These are phyloP conservation scores for Eubasilissa splendida DNA, from an alignment of 2,888 invertebrate genomes.

Conservation along the genomic window DNA sequence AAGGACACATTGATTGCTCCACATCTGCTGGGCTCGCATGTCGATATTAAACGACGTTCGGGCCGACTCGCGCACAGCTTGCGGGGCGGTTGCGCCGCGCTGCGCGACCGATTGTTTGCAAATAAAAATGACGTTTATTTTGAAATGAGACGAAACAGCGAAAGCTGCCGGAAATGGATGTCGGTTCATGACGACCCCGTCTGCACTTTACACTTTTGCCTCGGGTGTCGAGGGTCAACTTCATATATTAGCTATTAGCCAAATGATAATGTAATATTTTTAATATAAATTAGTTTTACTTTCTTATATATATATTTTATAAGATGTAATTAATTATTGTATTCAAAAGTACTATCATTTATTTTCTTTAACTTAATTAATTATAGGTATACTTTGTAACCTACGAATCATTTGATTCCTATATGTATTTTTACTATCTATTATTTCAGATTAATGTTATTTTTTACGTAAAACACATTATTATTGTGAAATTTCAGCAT, in stretches of 20 bases:
- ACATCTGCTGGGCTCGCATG: slow-evolving; percentile 45
- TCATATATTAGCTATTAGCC: too few species aligned
- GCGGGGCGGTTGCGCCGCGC: neutral
- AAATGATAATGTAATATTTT: neutral
- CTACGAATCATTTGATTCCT: too few species aligned
- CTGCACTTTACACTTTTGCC: neutral
- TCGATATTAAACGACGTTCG: slow-evolving; percentile 36
- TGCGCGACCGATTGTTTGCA: slow-evolving; percentile 3
- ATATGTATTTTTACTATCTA: too few species aligned
- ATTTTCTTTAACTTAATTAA: too few species aligned
- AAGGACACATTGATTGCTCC: slow-evolving; percentile 51
- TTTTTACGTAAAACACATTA: too few species aligned
- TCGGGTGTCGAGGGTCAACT: neutral
- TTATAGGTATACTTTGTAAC: too few species aligned
- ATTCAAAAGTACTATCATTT: too few species aligned
- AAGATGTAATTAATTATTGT: too few species aligned
- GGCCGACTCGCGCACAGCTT: slow-evolving; percentile 9
- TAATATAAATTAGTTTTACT: too few species aligned
- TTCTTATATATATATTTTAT: too few species aligned
- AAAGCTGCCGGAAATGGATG: slow-evolving; percentile 27
- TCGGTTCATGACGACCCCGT: slow-evolving; percentile 2
- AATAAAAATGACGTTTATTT: slow-evolving; percentile 2
- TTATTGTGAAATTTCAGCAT: too few species aligned
- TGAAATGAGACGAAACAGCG: neutral
- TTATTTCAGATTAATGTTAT: too few species aligned